Base-by-base conservation (phyloP, 2,797 vertebrate genomes). In the Lutra lutra region DNA sequence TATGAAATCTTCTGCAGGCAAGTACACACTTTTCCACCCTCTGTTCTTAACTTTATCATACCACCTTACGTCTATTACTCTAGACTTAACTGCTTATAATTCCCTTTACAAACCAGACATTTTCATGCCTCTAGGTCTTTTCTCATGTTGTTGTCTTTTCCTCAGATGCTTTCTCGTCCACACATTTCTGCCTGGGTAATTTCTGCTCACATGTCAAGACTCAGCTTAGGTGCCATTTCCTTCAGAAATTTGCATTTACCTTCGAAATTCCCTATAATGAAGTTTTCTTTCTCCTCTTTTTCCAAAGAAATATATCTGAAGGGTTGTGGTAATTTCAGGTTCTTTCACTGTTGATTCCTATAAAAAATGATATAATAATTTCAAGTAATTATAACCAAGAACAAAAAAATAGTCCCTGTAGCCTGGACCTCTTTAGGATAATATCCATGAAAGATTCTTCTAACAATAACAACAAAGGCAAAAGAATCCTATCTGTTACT, bases 291-390 rank as follows among this genome's bases (percentile, higher is more conserved):
- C 98, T 98, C 99, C 99, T 97, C 96, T 99, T 98, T 98, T 99
- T 5, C 99, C 99, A 97, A 99, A 99, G 98, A 99, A 99, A 98
- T 98, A 99, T 27, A 99, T 99, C 98, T 99, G 99, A 96, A 99
- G 98, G 6, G 99, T 99, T 0, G 99, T 99, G 98, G 99, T 99
- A 95, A 99, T 98, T 68, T 89, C 98, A 56, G 89, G 93, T 97
- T 98, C 98, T 93, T 99, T 99, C 27, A 98, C 96, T 66, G 95
- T 95, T 94, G 98, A 35, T 43, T 91, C 99, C 99, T 99, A 97
- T 29, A 98, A 98, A 96, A 95, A 92, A 95, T 38, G 13, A 83
- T 0, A 95, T 2, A 51, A 43, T 93, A 70, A 94, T 89, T 95
- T 97, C n/a, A 92, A 80, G 56, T 92, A 87, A 87, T 85, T 89